These are phyloP conservation scores for Drosophila dives DNA, from an alignment of 2,888 invertebrate genomes.

Conservation along the genomic window DNA sequence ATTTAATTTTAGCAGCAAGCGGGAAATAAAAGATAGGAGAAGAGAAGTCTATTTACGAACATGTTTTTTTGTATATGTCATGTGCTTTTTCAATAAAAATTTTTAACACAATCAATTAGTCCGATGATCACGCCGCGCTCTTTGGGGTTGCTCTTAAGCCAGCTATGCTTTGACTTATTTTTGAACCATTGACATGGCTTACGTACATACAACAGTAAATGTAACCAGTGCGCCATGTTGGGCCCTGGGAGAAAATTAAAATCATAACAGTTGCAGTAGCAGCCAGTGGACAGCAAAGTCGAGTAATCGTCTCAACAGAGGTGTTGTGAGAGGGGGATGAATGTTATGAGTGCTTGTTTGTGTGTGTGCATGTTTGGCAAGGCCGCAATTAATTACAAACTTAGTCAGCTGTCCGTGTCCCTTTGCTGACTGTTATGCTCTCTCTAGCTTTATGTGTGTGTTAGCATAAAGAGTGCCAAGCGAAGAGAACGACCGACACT, in stretches of 20 bases:
- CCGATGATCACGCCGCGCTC: slow-evolving; percentile 34
- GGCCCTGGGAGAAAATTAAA: slow-evolving; percentile 18
- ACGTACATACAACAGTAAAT: slow-evolving; percentile 58
- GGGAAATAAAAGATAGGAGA: slow-evolving; percentile 2
- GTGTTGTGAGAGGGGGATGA: slow-evolving; percentile 3
- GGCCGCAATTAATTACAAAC: slow-evolving; percentile 81
- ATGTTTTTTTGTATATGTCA: slow-evolving; percentile 9
- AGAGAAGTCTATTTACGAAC: not conserved
- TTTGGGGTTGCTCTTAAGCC: slow-evolving; percentile 24
- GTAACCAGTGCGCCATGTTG: slow-evolving; percentile 61
- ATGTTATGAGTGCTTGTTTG: slow-evolving; percentile 3
- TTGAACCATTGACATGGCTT: slow-evolving; percentile 1
- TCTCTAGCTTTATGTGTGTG: slow-evolving; percentile 7
- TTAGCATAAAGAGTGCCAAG: slow-evolving; percentile 57
- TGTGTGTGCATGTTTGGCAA: slow-evolving; percentile 56
- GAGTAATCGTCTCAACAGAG: slow-evolving; percentile 33
- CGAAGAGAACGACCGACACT: slow-evolving; percentile 36
- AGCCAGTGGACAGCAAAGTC: slow-evolving; percentile 29
- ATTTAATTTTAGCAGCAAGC: slow-evolving; percentile 32
- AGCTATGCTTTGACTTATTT: slow-evolving; percentile 19
- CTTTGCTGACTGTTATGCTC: slow-evolving; percentile 33
- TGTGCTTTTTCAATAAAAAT: slow-evolving; percentile 9
- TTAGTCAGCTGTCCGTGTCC: slow-evolving; percentile 68
- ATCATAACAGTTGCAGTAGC: slow-evolving; percentile 33
- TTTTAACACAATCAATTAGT: slow-evolving; percentile 33